Percentiles rank a stretch among this genome's conserved stretches.
These are phyloP conservation scores for Tetramorium parvispinum DNA, from an alignment of 1,140 invertebrate genomes.

Conservation along the genomic window DNA sequence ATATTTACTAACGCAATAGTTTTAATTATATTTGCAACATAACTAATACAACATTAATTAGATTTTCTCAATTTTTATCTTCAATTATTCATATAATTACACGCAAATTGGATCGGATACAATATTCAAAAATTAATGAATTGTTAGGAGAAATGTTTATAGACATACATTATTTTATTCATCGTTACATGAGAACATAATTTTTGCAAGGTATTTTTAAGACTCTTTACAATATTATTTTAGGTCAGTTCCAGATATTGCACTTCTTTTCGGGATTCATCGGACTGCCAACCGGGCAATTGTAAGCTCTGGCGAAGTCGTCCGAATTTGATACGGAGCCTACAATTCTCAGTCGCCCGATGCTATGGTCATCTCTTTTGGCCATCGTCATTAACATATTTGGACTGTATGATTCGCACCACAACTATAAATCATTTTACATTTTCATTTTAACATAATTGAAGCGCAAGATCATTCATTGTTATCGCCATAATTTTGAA, in stretches of 20 bases:
- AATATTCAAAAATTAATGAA: neutral
- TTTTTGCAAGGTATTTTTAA: neutral
- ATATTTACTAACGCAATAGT: too few relatives aligned
- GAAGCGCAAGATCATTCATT: neutral
- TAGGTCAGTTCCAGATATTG: slow-evolving; percentile 54
- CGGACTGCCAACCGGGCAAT: slow-evolving; percentile 46
- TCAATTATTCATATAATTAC: neutral
- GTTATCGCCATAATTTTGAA: neutral
- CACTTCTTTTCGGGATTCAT: slow-evolving; percentile 66
- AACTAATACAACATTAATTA: too few relatives aligned
- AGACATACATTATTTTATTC: neutral
- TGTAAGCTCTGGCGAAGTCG: slow-evolving; percentile 59
- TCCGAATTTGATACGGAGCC: slow-evolving; percentile 52
- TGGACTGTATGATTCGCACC: slow-evolving; percentile 15
- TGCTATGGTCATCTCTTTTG: slow-evolving; percentile 6
- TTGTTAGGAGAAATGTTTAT: neutral
- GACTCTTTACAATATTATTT: neutral
- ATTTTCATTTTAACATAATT: neutral
- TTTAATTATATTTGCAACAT: too few relatives aligned
- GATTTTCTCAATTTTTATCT: too few relatives aligned
- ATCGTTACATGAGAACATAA: neutral
- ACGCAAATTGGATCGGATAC: neutral
- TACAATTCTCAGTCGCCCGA: slow-evolving; percentile 48
- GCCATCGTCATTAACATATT: neutral
- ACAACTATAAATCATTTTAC: slow-evolving; percentile 60